phyloP scores from a whole-genome alignment of 2,113 vertebrate genomes.

The Caranx melampygus region DNA sequence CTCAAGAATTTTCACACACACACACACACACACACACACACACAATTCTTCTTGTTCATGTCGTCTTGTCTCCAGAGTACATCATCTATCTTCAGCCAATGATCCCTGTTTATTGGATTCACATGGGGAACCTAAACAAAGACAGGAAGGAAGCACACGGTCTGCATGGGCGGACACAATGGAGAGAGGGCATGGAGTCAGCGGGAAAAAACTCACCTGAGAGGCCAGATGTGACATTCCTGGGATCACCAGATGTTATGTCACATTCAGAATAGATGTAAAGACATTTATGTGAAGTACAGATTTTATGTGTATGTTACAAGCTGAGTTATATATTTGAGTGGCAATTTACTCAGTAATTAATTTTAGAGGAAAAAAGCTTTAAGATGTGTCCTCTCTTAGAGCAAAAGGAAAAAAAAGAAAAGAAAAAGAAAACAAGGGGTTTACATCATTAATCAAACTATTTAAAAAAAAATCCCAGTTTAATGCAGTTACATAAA shows the following conservation, averaged over 20 bases:
- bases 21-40: background rate
- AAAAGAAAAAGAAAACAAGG: background rate
- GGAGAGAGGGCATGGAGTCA: constrained; percentile 23
- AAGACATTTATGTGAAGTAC: background rate
- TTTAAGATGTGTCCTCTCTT: background rate
- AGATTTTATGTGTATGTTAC: background rate
- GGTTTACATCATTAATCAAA: background rate
- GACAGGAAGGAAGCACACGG: constrained; percentile 69
- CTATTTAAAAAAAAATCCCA: background rate
- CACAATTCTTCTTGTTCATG: constrained; percentile 38
- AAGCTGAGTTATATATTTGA: background rate
- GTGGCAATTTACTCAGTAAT: background rate
- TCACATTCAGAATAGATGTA: background rate
- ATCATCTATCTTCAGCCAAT: constrained; percentile 54
- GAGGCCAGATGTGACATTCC: constrained; percentile 50
- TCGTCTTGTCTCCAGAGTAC: constrained; percentile 2
- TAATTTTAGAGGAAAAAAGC: background rate
- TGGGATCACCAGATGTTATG: constrained; percentile 7
- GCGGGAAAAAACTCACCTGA: constrained; percentile 51
- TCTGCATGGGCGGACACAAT: constrained; percentile 47
- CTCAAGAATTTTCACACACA: constrained; percentile 56
- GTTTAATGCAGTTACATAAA: constrained; percentile 15
- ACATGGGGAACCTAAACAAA: constrained; percentile 61
- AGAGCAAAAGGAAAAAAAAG: background rate
- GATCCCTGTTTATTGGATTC: constrained; percentile 55